These are phyloP conservation scores for Spongia lamella DNA, from an alignment of 37 sponge, comb jelly and placozoan species.

Conservation along the genomic window DNA sequence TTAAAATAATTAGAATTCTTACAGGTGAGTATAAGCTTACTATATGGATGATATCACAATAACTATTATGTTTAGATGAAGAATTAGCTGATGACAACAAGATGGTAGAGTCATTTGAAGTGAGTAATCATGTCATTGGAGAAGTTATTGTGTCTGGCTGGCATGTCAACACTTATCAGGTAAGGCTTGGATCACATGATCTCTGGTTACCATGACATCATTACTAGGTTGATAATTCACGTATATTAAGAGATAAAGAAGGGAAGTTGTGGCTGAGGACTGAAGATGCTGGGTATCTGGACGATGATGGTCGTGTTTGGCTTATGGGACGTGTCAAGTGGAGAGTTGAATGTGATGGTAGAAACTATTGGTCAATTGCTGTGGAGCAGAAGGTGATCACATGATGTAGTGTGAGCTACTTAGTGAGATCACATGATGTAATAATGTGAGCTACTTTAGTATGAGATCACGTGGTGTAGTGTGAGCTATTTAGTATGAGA, in stretches of 20 bases:
- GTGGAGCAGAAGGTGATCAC: slow-evolving; percentile 81
- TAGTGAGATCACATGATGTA: too few relatives aligned
- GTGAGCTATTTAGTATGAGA: too few relatives aligned
- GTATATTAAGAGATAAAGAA: slow-evolving; percentile 51
- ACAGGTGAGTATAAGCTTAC: slow-evolving; percentile 26
- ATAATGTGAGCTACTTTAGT: too few relatives aligned
- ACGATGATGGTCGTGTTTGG: slow-evolving; percentile 84
- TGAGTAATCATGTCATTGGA: slow-evolving; percentile 51
- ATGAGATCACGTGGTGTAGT: too few relatives aligned
- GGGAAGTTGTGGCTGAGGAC: slow-evolving; percentile 70
- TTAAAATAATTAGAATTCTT: slow-evolving; percentile 46
- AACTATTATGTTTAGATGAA: too few relatives aligned
- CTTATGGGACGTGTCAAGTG: slow-evolving; percentile 81
- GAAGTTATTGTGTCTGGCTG: slow-evolving; percentile 80
- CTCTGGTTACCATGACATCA: too few relatives aligned
- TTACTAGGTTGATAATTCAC: slow-evolving; percentile 41
- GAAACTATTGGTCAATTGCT: slow-evolving; percentile 65
- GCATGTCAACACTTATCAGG: slow-evolving; percentile 87
- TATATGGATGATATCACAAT: too few relatives aligned
- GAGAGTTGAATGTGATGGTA: slow-evolving; percentile 65
- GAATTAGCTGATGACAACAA: neutral
- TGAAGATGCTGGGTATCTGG: slow-evolving; percentile 89
- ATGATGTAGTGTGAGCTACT: too few relatives aligned
- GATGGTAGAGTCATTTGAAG: slow-evolving; percentile 40
- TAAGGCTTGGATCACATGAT: slow-evolving; percentile 8